A percentile compares a stretch with the other conserved stretches of the same genome.
phyloP scores from a whole-genome alignment of 1,140 invertebrate genomes.

The Aphelinus atriplicis region DNA sequence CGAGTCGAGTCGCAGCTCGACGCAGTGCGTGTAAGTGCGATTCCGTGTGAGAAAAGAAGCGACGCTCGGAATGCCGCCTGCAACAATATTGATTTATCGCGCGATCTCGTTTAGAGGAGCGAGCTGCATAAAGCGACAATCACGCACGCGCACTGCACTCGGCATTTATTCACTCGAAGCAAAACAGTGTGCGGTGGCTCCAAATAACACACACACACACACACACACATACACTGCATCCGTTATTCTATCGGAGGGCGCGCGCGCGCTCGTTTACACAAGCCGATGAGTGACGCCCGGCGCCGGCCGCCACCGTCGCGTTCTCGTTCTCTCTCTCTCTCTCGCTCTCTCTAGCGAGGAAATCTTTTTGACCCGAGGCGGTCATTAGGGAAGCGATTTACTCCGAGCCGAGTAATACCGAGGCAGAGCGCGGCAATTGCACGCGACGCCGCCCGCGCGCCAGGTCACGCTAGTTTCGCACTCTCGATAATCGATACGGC shows the following conservation, averaged over 20 bases:
- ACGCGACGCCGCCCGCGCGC: constrained; percentile 12
- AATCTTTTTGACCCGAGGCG: constrained; percentile 21
- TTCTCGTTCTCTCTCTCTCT: too few species aligned
- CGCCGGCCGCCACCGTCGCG: constrained; percentile 4
- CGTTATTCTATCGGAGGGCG: constrained; percentile 2
- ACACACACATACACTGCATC: too few species aligned
- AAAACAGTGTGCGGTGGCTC: neutral
- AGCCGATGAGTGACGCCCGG: neutral
- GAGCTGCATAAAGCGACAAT: neutral
- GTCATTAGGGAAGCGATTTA: constrained; percentile 35
- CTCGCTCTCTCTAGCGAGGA: neutral
- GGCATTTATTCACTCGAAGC: neutral
- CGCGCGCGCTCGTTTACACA: neutral
- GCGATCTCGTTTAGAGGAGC: constrained; percentile 32
- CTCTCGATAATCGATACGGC: constrained; percentile 21
- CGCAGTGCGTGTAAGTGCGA: neutral
- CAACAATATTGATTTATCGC: constrained; percentile 45
- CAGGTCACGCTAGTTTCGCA: constrained; percentile 28
- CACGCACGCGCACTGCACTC: neutral
- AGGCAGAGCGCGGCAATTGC: neutral
- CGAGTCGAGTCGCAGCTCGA: too few species aligned
- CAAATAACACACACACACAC: too few species aligned
- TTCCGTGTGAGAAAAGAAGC: neutral
- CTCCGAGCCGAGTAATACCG: constrained; percentile 22
- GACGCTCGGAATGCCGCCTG: constrained; percentile 25